A percentile compares a stretch with the other conserved stretches of the same genome.
These are phyloP conservation scores for Austrofundulus limnaeus DNA, from an alignment of 2,113 vertebrate species.

Conservation along the genomic window DNA sequence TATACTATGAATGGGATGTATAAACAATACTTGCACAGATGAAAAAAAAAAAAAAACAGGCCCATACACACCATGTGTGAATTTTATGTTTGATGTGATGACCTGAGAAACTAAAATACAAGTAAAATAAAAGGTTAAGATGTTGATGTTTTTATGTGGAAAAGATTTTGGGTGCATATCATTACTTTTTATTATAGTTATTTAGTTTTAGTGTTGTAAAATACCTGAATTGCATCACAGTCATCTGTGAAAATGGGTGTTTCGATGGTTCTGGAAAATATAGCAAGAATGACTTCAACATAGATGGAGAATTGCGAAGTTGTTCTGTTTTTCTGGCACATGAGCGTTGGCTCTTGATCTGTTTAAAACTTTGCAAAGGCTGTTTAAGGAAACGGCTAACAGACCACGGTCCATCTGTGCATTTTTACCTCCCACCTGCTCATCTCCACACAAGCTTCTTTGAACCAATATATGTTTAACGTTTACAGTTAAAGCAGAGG, in stretches of 20 bases:
- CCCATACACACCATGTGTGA: no score
- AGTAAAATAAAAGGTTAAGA: no score
- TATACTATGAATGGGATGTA: background rate
- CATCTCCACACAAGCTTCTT: background rate
- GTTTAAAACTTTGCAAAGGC: background rate
- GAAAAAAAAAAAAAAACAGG: background rate
- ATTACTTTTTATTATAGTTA: no score
- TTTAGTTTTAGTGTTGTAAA: no score
- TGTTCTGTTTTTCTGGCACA: background rate
- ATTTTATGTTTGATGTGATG: no score
- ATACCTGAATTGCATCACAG: background rate
- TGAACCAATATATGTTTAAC: background rate
- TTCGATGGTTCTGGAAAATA: background rate
- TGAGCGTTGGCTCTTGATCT: background rate
- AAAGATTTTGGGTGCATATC: no score
- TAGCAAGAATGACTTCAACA: background rate
- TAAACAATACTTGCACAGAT: background rate
- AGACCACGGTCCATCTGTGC: constrained; percentile 2
- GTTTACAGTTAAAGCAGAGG: background rate
- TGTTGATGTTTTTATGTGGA: no score
- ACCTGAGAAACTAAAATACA: no score
- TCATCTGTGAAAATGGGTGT: background rate
- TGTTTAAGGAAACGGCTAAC: background rate
- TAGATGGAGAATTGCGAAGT: background rate
- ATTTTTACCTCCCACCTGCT: background rate